These are phyloP conservation scores for Panagrolaimus sp. DNA, from an alignment of 1,140 invertebrate species.

Conservation along the genomic window DNA sequence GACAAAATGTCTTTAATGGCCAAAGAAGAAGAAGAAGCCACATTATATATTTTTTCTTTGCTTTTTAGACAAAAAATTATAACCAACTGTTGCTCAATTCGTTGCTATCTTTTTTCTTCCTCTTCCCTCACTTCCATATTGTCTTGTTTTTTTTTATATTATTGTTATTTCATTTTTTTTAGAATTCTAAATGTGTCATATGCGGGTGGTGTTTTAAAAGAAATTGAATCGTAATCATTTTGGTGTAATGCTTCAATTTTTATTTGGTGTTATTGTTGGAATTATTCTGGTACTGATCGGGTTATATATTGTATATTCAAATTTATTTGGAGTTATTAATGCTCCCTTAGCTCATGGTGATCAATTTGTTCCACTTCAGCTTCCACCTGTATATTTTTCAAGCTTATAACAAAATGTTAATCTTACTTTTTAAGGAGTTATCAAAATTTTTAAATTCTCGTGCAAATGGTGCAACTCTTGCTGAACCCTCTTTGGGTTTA, in stretches of 20 bases:
- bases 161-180: too few species aligned
- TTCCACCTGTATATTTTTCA: slow-evolving; percentile 35
- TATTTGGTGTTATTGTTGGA: slow-evolving; percentile 30
- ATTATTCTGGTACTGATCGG: slow-evolving; percentile 27
- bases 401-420: slow-evolving; percentile 15
- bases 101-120: too few species aligned
- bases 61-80: too few species aligned
- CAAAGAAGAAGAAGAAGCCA: too few species aligned
- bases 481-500: slow-evolving; percentile 43
- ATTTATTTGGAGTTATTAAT: slow-evolving; percentile 25
- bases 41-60: too few species aligned
- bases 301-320: slow-evolving; percentile 19
- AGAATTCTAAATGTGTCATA: too few species aligned
- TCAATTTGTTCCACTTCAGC: slow-evolving; percentile 39
- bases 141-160: too few species aligned
- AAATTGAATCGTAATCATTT: too few species aligned
- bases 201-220: too few species aligned
- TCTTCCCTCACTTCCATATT: too few species aligned
- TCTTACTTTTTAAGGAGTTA: slow-evolving; percentile 37
- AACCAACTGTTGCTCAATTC: too few species aligned
- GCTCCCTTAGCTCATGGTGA: slow-evolving; percentile 19
- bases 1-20: too few species aligned
- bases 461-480: slow-evolving; percentile 41
- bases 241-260: slow-evolving; percentile 23
- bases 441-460: slow-evolving; percentile 39